Base-by-base conservation (phyloP, 2,797 vertebrate species). In the Enteromius afrohamiltoni region DNA sequence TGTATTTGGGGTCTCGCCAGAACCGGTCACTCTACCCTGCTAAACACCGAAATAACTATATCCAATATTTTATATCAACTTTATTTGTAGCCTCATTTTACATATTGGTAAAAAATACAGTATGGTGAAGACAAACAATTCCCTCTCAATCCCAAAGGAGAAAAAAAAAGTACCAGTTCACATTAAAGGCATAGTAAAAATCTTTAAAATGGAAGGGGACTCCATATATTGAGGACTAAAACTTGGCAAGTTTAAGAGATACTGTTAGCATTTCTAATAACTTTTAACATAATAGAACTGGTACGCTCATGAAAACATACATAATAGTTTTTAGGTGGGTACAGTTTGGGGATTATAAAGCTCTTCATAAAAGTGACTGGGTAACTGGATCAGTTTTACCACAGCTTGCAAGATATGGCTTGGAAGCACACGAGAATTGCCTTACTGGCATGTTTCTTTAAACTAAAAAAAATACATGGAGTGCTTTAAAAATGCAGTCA, bases 91-190 rank as follows among this genome's bases (percentile, higher is more conserved):
- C 88, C 90, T 89, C 86, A 88, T 86, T 88, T 89, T 79, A 87
- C 77, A 89, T 90, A 89, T 87, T 85, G 89, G 91, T 94, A 93
- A 89, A 95, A 95, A 95, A 95, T 91, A 92, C 92, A 93, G 86
- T 87, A 88, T 68, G 67, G 90, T 70, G 91, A 89, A 67, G 70
- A 86, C 85, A 86, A 85, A 87, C 79, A 73, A 83, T 87, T 83
- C 82, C 76, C 86, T 81, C 62, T 81, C 87, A 16, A 68, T n/a
- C 62, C 58, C 45, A 45, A n/a, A 47, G 60, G 5, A 45, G 5
- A 23, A 16, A 23, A 21, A 90, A 86, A 80, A 88, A 31, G 26
- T 68, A 49, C 47, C 55, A 51, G 40, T 87, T 71, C 19, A 40
- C 34, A 11, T 75, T 70, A 65, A 42, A 64, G 47, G 29, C 37